phyloP scores from a whole-genome alignment of 53 echinoderm and acorn worm genomes.

The Stichopus horrens region DNA sequence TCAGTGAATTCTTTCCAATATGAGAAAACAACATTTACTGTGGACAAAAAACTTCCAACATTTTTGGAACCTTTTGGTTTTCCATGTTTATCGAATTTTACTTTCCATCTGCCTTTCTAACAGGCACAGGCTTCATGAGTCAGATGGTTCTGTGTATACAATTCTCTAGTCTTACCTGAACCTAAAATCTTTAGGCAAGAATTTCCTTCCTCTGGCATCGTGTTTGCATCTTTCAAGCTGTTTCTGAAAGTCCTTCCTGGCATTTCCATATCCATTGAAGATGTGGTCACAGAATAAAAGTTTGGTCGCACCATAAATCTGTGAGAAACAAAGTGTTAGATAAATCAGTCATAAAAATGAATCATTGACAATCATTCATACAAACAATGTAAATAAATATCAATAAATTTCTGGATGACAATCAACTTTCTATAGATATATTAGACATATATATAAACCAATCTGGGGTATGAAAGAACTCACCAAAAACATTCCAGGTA shows the following conservation, averaged over 20 bases:
- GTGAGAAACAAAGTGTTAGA: not conserved
- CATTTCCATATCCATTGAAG: slow-evolving; percentile 98
- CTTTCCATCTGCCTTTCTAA: no score
- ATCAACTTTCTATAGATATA: not conserved
- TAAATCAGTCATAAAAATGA: no score
- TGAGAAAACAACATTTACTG: no score
- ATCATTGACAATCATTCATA: no score
- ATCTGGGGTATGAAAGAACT: slow-evolving; percentile 36
- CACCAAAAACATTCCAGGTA: slow-evolving; percentile 98
- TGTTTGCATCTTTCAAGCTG: slow-evolving; percentile 71
- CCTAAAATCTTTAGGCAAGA: slow-evolving; percentile 88
- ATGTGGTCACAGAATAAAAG: slow-evolving; percentile 95
- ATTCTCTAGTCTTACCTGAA: slow-evolving; percentile 66
- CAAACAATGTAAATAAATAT: no score
- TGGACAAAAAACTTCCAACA: no score
- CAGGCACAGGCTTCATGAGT: no score
- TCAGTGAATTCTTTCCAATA: no score
- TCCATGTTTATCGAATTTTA: no score
- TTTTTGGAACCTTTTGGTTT: no score
- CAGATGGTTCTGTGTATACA: no score
- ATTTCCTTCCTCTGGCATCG: slow-evolving; percentile 65
- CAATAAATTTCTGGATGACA: not conserved
- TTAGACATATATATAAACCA: not conserved
- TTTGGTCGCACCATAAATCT: slow-evolving; percentile 87
- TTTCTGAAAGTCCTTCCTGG: slow-evolving; percentile 90